Evolutionary conservation across 2,113 vertebrate species (phyloP).

Genomic region (Excalfactoria chinensis): DNA sequence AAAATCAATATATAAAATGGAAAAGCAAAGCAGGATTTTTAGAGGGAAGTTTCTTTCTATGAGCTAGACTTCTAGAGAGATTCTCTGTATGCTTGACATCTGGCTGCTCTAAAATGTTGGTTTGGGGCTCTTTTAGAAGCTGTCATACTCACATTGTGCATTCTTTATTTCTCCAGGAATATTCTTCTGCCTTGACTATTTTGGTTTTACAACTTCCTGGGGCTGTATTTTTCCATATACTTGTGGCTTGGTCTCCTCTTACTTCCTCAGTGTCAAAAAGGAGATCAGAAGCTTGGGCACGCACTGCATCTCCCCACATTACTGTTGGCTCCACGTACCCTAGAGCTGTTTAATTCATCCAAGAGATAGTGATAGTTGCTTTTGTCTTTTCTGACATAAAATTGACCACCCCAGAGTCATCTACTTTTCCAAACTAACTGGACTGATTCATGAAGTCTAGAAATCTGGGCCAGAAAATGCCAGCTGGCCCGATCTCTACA

Average conservation of each 20-base stretch:
- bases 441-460: conserved; percentile 17
- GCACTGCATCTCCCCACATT: neutral
- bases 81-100: neutral
- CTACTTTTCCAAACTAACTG: conserved; percentile 19
- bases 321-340: neutral
- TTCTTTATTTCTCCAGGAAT: conserved; percentile 21
- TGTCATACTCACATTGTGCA: conserved; percentile 28
- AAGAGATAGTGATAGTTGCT: conserved; percentile 23
- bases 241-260: conserved; percentile 3
- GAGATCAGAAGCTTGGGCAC: conserved; percentile 27
- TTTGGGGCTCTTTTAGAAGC: neutral
- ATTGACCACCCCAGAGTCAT: conserved; percentile 16
- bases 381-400: conserved; percentile 21
- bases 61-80: neutral
- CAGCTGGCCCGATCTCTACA: conserved; percentile 13
- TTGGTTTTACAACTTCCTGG: conserved; percentile 26
- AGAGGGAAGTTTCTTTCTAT: neutral
- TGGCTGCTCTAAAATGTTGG: conserved; percentile 34
- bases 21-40: conserved; percentile 3
- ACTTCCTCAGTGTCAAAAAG: neutral
- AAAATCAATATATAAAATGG: neutral
- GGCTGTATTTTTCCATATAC: conserved; percentile 13
- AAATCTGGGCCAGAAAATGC: neutral
- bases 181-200: conserved; percentile 36
- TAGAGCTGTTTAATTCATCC: conserved; percentile 16